Evolutionary conservation across 2,888 invertebrate genomes (phyloP).

Genomic region (Homarus gammarus): DNA sequence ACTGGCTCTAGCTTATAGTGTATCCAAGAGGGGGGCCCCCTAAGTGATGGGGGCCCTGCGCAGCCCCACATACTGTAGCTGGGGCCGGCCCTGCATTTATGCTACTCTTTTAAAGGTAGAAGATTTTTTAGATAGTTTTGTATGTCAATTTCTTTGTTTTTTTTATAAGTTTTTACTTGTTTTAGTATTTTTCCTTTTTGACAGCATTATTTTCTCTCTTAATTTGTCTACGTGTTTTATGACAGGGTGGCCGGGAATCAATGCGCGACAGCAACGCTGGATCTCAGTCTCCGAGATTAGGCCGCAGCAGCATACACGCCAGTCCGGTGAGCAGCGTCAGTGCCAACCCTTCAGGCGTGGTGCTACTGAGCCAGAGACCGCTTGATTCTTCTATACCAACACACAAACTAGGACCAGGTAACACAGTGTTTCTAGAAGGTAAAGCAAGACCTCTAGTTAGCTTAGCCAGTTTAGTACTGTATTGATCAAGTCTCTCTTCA

Average conservation of each 20-base stretch:
- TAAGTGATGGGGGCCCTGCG: too few species aligned
- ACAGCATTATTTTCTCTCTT: too few species aligned
- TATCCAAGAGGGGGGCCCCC: too few species aligned
- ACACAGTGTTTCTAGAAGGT: constrained; percentile 6
- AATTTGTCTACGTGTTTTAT: background rate
- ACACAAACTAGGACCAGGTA: constrained; percentile 58
- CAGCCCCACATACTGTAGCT: too few species aligned
- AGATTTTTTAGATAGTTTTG: too few species aligned
- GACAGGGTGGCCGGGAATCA: constrained; percentile 46
- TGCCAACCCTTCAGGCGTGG: constrained; percentile 69
- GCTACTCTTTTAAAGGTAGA: too few species aligned
- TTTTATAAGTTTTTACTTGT: background rate
- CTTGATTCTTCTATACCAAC: constrained; percentile 63
- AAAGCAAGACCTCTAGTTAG: background rate
- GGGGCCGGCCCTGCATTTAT: too few species aligned
- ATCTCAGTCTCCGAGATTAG: constrained; percentile 45
- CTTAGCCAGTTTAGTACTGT: too few species aligned
- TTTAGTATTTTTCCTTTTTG: background rate
- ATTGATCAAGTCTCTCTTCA: too few species aligned
- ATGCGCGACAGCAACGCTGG: constrained; percentile 35
- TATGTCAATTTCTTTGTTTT: too few species aligned
- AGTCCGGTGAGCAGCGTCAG: constrained; percentile 48
- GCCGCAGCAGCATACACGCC: constrained; percentile 26
- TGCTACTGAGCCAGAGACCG: constrained; percentile 72
- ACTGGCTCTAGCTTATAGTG: too few species aligned